A percentile compares a stretch with the other conserved stretches of the same genome.
Conservation (phyloP, 2,797 vertebrate genomes). For the Thunnus albacares region DNA sequence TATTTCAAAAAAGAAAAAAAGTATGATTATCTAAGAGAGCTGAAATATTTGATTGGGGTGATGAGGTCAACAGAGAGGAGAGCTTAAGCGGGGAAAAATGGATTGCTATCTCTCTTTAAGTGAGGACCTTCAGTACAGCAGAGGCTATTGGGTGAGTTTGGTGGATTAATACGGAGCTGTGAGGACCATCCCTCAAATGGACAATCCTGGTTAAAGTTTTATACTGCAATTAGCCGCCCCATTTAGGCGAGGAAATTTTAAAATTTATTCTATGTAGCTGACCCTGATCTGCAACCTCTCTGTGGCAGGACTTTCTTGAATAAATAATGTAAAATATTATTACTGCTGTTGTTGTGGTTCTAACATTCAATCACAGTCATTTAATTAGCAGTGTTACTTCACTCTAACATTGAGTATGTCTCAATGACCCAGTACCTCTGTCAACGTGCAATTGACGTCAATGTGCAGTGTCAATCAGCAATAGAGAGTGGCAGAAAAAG, state of each 20-base stretch:
- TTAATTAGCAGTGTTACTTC: not conserved
- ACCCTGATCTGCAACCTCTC: conserved; percentile 11
- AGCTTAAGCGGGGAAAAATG: conserved; percentile 8
- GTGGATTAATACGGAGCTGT: conserved; percentile 17
- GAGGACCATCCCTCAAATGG: not conserved
- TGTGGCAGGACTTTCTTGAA: not conserved
- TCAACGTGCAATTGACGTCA: not conserved
- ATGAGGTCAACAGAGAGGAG: conserved; percentile 35
- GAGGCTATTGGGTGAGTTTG: conserved; percentile 3
- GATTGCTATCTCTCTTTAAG: conserved; percentile 17
- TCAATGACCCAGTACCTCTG: not conserved
- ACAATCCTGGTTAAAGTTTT: conserved; percentile 6
- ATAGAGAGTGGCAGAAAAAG: not conserved
- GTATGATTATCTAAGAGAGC: conserved; percentile 13
- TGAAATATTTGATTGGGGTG: conserved; percentile 18
- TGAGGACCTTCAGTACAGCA: conserved; percentile 11
- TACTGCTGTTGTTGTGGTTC: not conserved
- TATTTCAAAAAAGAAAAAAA: not conserved
- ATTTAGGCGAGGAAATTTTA: not conserved
- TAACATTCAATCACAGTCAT: not conserved
- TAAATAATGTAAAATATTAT: not conserved
- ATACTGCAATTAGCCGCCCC: not conserved
- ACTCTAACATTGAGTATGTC: not conserved
- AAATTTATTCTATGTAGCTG: not conserved
- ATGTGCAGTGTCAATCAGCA: not conserved